These are phyloP conservation scores for Dryoscopus gambensis DNA, from an alignment of 2,113 vertebrate genomes.

Conservation along the genomic window DNA sequence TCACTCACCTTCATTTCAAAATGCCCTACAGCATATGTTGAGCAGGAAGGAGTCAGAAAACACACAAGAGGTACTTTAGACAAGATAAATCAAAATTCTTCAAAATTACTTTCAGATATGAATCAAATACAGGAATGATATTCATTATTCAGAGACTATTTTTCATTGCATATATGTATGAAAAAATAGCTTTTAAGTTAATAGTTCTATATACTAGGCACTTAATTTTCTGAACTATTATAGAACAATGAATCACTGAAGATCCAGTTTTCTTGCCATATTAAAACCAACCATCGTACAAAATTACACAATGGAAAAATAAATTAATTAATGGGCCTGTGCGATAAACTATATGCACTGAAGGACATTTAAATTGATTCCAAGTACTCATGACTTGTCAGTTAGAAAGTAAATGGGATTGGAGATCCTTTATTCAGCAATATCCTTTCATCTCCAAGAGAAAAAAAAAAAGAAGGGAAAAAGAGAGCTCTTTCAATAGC, in stretches of 20 bases:
- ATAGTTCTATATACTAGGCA: not conserved
- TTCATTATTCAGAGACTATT: not conserved
- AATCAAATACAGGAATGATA: not conserved
- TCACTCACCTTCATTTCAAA: constrained; percentile 21
- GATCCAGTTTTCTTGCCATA: not conserved
- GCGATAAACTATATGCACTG: not conserved
- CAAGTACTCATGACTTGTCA: not conserved
- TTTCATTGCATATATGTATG: not conserved
- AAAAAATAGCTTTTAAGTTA: not conserved
- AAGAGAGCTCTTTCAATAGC: not conserved
- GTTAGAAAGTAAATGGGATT: not conserved
- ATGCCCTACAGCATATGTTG: not conserved
- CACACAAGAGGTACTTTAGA: not conserved
- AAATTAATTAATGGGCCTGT: not conserved
- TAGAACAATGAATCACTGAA: not conserved
- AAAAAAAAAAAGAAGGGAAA: not conserved
- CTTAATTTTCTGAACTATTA: not conserved
- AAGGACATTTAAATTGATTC: not conserved
- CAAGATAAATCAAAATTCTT: not conserved
- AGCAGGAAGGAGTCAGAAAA: constrained; percentile 23
- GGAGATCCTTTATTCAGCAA: not conserved
- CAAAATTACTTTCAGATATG: not conserved
- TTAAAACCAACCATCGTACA: not conserved
- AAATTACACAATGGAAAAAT: not conserved
- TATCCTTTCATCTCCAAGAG: not conserved